phyloP scores from a whole-genome alignment of 2,888 invertebrate genomes.

The Agrotis segetum region DNA sequence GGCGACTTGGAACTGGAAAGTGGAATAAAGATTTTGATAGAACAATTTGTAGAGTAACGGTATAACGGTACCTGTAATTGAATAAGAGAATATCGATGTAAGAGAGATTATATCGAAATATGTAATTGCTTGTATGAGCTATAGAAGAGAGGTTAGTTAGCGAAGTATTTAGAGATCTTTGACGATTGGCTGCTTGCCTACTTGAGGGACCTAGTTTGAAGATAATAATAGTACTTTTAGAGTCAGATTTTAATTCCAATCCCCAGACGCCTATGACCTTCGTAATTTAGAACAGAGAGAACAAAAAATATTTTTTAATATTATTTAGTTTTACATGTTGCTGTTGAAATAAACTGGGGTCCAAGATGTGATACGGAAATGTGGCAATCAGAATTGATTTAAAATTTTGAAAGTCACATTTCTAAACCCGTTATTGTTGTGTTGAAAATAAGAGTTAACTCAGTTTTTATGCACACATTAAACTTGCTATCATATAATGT shows the following conservation, averaged over 20 bases:
- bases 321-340: conserved; percentile 85
- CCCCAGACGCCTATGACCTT: conserved; percentile 55
- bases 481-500: conserved; percentile 42
- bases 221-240: conserved; percentile 67
- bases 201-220: conserved; percentile 64
- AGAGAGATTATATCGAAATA: conserved; percentile 34
- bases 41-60: conserved; percentile 58
- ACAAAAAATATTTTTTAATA: conserved; percentile 82
- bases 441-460: conserved; percentile 58
- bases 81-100: conserved; percentile 41
- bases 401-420: conserved; percentile 66
- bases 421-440: conserved; percentile 66
- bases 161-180: conserved; percentile 58
- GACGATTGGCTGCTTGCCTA: conserved; percentile 59
- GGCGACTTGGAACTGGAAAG: conserved; percentile 59
- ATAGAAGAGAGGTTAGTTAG: conserved; percentile 45
- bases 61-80: conserved; percentile 42
- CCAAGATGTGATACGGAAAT: conserved; percentile 81
- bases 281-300: conserved; percentile 78
- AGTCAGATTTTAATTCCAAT: conserved; percentile 54
- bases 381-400: conserved; percentile 73
- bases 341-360: conserved; percentile 86
- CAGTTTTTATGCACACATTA: conserved; percentile 60
- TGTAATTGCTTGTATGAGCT: conserved; percentile 44
- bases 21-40: conserved; percentile 49